Evolutionary conservation across 2,113 vertebrate species (phyloP).

Genomic region (Pogonocichla stellata): DNA sequence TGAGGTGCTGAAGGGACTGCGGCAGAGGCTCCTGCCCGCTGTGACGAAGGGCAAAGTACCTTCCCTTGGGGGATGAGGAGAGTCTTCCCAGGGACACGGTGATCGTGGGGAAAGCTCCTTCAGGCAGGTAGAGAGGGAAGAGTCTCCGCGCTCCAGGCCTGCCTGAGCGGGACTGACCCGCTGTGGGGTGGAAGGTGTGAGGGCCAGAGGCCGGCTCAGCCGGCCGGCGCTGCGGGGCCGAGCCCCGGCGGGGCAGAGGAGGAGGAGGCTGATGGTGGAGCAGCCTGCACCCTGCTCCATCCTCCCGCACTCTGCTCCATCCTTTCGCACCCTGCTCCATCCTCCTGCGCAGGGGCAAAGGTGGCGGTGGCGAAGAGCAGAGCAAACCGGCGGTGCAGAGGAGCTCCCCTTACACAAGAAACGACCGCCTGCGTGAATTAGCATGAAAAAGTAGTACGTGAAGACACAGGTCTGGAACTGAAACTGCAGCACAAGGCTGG

Average conservation of each 20-base stretch:
- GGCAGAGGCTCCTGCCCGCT: background rate
- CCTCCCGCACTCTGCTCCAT: background rate
- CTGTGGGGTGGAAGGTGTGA: background rate
- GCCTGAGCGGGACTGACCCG: background rate
- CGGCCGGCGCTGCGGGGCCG: background rate
- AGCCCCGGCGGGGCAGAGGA: background rate
- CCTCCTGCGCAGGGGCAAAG: background rate
- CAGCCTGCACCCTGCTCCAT: fast-evolving
- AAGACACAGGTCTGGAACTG: background rate
- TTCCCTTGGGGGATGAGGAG: background rate
- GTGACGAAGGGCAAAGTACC: background rate
- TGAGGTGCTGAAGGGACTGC: background rate
- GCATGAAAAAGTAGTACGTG: background rate
- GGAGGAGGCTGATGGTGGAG: background rate
- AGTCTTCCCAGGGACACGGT: background rate
- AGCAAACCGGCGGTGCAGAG: background rate
- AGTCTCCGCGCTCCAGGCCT: background rate
- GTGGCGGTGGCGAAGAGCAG: background rate
- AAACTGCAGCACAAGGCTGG: background rate
- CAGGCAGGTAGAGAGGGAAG: background rate
- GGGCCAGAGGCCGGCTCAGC: background rate
- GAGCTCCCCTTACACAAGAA: background rate
- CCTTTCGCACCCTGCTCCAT: fast-evolving
- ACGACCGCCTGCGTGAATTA: background rate
- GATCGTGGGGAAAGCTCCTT: background rate